Conservation (phyloP, 2,113 vertebrate species). For the Stegostoma tigrinum region DNA sequence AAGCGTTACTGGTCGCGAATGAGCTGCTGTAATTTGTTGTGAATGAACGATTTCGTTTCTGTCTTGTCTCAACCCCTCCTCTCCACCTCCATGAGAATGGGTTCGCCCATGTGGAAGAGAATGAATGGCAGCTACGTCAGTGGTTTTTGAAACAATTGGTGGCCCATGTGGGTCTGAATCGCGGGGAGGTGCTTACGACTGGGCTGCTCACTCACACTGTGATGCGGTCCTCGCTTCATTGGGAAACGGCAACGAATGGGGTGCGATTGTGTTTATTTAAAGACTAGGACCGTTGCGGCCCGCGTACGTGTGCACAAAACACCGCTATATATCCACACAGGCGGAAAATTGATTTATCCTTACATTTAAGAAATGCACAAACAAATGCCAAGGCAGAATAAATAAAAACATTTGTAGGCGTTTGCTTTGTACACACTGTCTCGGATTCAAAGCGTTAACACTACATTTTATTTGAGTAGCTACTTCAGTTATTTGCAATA, state of each 20-base stretch:
- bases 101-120: background rate
- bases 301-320: background rate
- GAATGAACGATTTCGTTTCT: background rate
- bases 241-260: background rate
- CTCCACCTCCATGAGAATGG: background rate
- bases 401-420: background rate
- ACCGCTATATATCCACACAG: no score
- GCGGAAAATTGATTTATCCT: background rate
- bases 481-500: background rate
- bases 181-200: background rate
- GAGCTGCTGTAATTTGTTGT: no score
- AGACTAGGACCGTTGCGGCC: background rate
- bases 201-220: background rate
- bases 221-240: background rate
- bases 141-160: background rate
- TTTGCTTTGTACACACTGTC: background rate
- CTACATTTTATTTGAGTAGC: background rate
- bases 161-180: background rate
- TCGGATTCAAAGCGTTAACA: background rate
- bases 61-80: background rate
- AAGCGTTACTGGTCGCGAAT: no score
- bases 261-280: background rate
- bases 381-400: background rate
- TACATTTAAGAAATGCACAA: background rate
- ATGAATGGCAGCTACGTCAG: conserved; percentile 27